A percentile compares a stretch with the other conserved stretches of the same genome.
Evolutionary conservation across 2,797 vertebrate genomes (phyloP).

Genomic region (Mergus octosetaceus): DNA sequence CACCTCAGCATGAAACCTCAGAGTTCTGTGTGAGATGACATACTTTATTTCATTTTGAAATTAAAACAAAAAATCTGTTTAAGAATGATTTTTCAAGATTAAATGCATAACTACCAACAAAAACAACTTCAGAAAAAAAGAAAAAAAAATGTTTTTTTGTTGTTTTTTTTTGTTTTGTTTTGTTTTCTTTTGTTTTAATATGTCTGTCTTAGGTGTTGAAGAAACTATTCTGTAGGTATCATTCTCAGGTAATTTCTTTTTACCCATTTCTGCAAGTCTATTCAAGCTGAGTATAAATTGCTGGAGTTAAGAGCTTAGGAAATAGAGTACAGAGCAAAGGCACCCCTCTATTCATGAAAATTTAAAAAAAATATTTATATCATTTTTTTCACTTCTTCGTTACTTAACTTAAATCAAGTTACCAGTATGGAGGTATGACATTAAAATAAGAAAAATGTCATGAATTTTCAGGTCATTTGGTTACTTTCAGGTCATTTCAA

Average conservation of each 20-base stretch:
- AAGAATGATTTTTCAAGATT: neutral
- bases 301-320: neutral
- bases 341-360: neutral
- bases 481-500: neutral
- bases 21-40: neutral
- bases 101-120: neutral
- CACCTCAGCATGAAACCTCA: neutral
- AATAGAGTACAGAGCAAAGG: neutral
- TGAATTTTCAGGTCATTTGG: neutral
- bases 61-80: neutral
- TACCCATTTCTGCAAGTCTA: neutral
- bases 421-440: neutral
- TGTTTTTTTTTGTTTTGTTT: rapidly evolving
- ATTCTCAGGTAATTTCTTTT: neutral
- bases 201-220: neutral
- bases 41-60: neutral
- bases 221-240: neutral
- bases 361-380: neutral
- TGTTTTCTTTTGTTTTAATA: neutral
- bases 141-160: too few relatives aligned
- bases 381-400: neutral
- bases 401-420: neutral
- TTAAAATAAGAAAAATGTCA: neutral
- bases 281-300: neutral
- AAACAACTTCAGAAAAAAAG: neutral